Percentiles rank a stretch among this genome's conserved stretches.
phyloP scores from a whole-genome alignment of 1,140 invertebrate genomes.

The Marisa cornuarietis region DNA sequence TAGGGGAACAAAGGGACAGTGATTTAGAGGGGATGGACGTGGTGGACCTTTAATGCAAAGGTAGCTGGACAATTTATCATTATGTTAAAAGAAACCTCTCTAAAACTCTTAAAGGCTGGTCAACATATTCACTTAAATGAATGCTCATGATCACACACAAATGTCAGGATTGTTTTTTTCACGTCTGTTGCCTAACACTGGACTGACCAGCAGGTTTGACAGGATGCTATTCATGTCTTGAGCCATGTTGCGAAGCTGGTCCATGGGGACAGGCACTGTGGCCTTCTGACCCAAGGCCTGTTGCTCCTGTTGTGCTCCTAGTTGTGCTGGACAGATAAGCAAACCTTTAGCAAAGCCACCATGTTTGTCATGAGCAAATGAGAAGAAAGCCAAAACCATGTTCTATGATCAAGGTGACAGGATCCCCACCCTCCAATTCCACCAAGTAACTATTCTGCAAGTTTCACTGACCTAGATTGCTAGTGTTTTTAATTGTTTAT shows the following conservation, averaged over 20 bases:
- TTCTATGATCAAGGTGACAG: not conserved
- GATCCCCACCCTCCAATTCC: not conserved
- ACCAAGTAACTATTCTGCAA: not conserved
- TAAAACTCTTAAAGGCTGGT: too few species aligned
- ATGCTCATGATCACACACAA: too few species aligned
- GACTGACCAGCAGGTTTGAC: conserved; percentile 57
- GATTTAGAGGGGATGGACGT: not conserved
- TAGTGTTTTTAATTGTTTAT: too few species aligned
- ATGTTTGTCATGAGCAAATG: not conserved
- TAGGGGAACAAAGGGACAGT: not conserved
- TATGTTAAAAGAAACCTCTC: too few species aligned
- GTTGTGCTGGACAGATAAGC: conserved; percentile 4
- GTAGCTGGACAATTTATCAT: too few species aligned
- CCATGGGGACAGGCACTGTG: conserved; percentile 54
- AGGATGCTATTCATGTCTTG: conserved; percentile 56
- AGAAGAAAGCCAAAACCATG: too few species aligned
- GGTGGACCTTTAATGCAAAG: too few species aligned
- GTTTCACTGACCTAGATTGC: too few species aligned
- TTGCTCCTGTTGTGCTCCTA: conserved; percentile 32
- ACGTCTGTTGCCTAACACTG: too few species aligned
- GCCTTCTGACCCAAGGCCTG: conserved; percentile 34
- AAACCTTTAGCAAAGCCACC: not conserved
- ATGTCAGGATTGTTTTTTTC: too few species aligned
- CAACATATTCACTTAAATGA: too few species aligned
- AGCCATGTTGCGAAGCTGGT: conserved; percentile 54